Evolutionary conservation across 2,113 vertebrate genomes (phyloP), one percentile per base, ranked within the genome.

Genomic region (Epinephelus lanceolatus): DNA sequence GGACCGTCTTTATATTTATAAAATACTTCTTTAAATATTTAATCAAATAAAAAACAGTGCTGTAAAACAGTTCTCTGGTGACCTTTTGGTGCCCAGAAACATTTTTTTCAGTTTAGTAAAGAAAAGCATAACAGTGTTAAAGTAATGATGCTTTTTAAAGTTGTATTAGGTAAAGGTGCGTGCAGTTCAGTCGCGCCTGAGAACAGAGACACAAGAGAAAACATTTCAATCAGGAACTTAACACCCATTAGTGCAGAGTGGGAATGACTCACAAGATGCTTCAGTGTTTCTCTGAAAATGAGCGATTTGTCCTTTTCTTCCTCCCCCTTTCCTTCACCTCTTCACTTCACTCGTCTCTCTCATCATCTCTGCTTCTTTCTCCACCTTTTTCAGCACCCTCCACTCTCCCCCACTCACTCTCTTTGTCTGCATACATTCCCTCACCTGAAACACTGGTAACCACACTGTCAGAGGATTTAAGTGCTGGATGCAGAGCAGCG

Each of bases 401-500:
- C 4, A 11, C 57, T 5, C 11, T 51, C 42, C 42, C 42, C 42
- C 42, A 45, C 42, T 45, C 42, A 45, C 42, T 61, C 37, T 30
- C 53, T 62, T n/a, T 17, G 42, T 63, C 63, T 65, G 27, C 70
- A 49, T 62, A 11, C 19, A 19, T 63, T 66, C 47, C 47, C 49
- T 51, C 40, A 62, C 18, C 15, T 71, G 18, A 47, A 71, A 57
- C 18, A 27, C 27, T n/a, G 5, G 40, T 59, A 61, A 60, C 1
- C 23, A 40, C 21, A 67, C 19, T 49, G 8, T 30, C 51, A 9
- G 65, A 1, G 55, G 45, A 51, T 52, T 23, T 77, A 5, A 37
- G 56, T 51, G 42, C 52, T 71, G 37, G 37, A 27, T 40, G 42
- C 76, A 40, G 21, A 65, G 70, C 73, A 52, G 55, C 60, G 15